Evolutionary conservation across 1,140 invertebrate species (phyloP).

Genomic region (Conus betulinus): DNA sequence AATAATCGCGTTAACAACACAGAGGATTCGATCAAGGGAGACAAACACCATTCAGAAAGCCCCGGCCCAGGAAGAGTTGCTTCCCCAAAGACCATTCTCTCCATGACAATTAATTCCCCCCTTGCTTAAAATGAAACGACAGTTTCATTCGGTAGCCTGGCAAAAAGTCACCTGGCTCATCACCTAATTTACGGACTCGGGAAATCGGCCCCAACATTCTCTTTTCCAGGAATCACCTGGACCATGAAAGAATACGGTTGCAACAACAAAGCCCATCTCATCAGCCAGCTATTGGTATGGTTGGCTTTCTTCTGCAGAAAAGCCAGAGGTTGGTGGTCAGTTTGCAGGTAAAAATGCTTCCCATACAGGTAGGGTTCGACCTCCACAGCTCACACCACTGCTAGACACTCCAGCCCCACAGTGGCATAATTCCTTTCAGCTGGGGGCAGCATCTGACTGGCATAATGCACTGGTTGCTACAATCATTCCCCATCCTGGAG

Average conservation of each 20-base stretch:
- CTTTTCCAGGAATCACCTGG: neutral
- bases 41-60: no score
- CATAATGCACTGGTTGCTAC: neutral
- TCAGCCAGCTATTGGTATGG: neutral
- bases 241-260: no score
- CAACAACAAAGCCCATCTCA: neutral
- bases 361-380: neutral
- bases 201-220: no score
- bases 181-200: no score
- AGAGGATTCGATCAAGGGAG: no score
- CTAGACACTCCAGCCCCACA: neutral
- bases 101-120: no score
- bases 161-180: no score
- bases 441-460: neutral
- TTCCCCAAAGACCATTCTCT: no score
- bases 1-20: no score
- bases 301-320: neutral
- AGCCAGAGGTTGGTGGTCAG: neutral
- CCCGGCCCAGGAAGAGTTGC: no score
- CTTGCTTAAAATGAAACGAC: no score
- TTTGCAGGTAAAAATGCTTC: neutral
- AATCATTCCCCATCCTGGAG: neutral
- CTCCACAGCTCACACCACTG: neutral
- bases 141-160: no score
- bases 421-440: neutral